Evolutionary conservation across 2,888 invertebrate species (phyloP).

Genomic region (Amblyjoppa fuscipennis): DNA sequence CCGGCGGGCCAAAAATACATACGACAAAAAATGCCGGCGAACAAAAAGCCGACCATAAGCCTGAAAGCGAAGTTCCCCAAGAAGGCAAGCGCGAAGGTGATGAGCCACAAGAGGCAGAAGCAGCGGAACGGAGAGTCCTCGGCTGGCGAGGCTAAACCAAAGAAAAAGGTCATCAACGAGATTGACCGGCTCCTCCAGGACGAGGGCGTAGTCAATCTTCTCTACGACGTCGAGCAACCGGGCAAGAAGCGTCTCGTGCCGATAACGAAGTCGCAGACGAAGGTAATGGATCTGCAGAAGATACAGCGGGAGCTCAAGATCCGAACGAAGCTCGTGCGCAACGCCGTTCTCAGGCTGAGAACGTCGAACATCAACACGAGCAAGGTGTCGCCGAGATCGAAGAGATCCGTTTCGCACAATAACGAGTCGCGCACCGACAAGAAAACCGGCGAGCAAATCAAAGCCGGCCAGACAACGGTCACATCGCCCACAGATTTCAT

Average conservation of each 20-base stretch:
- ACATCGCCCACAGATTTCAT: constrained; percentile 77
- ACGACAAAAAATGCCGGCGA: constrained; percentile 68
- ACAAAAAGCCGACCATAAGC: constrained; percentile 68
- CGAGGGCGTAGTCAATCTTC: constrained; percentile 94
- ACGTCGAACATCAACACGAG: constrained; percentile 86
- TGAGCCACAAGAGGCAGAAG: constrained; percentile 59
- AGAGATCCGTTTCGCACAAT: constrained; percentile 82
- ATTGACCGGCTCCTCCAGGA: constrained; percentile 92
- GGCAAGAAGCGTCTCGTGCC: constrained; percentile 81
- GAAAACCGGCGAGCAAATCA: constrained; percentile 67
- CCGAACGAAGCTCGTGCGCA: constrained; percentile 88
- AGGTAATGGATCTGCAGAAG: constrained; percentile 83
- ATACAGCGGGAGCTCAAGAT: constrained; percentile 83
- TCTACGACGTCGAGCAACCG: constrained; percentile 90
- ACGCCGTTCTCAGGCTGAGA: constrained; percentile 86
- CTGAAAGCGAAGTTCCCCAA: constrained; percentile 47
- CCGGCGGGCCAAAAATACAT: constrained; percentile 39
- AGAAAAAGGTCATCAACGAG: constrained; percentile 89
- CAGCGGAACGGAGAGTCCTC: constrained; percentile 65
- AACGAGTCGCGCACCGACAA: constrained; percentile 69
- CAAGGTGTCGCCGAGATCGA: constrained; percentile 86
- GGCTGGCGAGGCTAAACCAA: constrained; percentile 74
- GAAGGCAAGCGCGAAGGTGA: constrained; percentile 61
- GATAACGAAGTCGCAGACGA: constrained; percentile 82
- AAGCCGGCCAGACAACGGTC: constrained; percentile 64